A percentile compares a stretch with the other conserved stretches of the same genome.
Conservation (phyloP, 2,113 vertebrate genomes). For the Pseudonaja textilis region DNA sequence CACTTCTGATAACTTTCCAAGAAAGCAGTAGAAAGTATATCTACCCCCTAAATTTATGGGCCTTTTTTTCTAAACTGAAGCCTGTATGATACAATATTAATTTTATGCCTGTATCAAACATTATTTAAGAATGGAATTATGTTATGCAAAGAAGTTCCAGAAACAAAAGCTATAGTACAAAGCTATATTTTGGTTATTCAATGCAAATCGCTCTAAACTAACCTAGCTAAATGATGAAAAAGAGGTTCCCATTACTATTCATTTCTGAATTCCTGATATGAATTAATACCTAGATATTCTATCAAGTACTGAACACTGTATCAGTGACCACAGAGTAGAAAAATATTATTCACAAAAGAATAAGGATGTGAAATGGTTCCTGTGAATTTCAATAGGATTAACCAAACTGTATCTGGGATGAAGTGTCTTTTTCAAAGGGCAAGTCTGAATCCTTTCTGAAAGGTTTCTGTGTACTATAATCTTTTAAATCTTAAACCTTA, state of each 20-base stretch:
- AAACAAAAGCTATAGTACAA: background rate
- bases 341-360: background rate
- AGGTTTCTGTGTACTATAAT: background rate
- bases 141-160: background rate
- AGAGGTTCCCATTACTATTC: background rate
- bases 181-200: background rate
- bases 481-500: constrained; percentile 18
- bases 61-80: background rate
- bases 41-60: background rate
- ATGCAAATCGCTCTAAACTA: background rate
- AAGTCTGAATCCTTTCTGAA: background rate
- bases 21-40: background rate
- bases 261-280: background rate
- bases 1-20: background rate
- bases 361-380: background rate
- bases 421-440: background rate
- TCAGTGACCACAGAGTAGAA: background rate
- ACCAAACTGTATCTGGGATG: background rate
- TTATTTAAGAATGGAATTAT: background rate
- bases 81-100: background rate
- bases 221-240: background rate
- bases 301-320: background rate
- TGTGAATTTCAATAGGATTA: background rate
- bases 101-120: background rate
- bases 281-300: background rate